Conservation (phyloP, 2,888 invertebrate genomes). For the Stratiomys singularior region DNA sequence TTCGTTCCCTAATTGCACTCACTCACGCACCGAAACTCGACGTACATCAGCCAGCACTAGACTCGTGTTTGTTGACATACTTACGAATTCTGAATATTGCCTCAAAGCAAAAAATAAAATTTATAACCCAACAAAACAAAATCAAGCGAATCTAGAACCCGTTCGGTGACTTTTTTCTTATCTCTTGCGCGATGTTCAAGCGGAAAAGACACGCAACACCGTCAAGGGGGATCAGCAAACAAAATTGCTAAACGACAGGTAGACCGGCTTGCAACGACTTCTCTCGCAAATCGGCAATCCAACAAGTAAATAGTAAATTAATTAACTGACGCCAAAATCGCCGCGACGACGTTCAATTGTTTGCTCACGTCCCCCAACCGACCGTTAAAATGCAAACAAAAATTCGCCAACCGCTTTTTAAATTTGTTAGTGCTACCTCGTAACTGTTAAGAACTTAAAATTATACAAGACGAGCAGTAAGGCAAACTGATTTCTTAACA, state of each 20-base stretch:
- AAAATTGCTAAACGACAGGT: slow-evolving; percentile 6
- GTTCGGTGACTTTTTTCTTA: slow-evolving; percentile 36
- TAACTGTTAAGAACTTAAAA: no score
- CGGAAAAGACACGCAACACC: not conserved
- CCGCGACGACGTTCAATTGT: slow-evolving; percentile 1
- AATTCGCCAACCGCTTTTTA: not conserved
- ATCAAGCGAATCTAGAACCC: slow-evolving; percentile 11
- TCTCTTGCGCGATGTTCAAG: not conserved
- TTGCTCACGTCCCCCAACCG: not conserved
- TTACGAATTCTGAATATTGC: slow-evolving; percentile 2
- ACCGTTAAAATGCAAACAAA: slow-evolving; percentile 20
- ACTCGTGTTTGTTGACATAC: not conserved
- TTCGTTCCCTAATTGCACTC: slow-evolving; percentile 4
- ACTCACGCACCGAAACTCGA: slow-evolving; percentile 8
- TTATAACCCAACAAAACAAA: not conserved
- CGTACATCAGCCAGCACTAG: not conserved
- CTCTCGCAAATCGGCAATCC: not conserved
- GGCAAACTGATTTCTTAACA: no score
- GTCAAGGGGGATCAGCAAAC: not conserved
- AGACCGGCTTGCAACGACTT: not conserved
- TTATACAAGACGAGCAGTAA: no score
- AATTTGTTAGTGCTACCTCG: no score
- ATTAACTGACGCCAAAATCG: not conserved
- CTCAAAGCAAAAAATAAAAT: not conserved
- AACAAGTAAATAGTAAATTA: slow-evolving; percentile 17